Evolutionary conservation across 1,140 invertebrate genomes (phyloP), one percentile per base, ranked within the genome.

Genomic region (Macrobrachium nipponense): DNA sequence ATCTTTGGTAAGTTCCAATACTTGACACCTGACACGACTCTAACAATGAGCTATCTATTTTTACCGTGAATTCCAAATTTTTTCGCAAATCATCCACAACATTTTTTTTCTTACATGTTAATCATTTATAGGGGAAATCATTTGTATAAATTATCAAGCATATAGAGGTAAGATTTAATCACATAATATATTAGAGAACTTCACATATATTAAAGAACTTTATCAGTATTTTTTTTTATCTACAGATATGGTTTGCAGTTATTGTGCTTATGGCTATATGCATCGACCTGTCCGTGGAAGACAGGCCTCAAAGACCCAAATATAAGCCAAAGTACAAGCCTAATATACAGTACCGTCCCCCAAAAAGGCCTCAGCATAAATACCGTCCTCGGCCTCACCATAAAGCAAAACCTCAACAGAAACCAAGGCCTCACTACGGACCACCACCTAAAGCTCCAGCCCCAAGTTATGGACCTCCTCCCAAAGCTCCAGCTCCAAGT

Each of bases 401-500:
- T 27, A 27, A 36, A 27, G 17, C 66, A 27, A 70, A 70, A 27
- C 66, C 66, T 7, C 66, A 70, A 27, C 20, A 70, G 2, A 36
- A 36, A 7, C 66, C 66, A 14, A 14, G 20, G 12, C 66, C 66
- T 4, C 27, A 36, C n/a, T 70, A 70, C 17, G 66, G 66, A 23
- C 66, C 66, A 23, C 66, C 66, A 70, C 66, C 66, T 27, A 70
- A 70, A 51, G 66, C 66, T 27, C 66, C 66, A 27, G 23, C 66
- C 66, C 66, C 66, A 8, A 36, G 66, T 27, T 70, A 70, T 70
- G 66, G 66, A 15, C 66, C 66, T 23, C 66, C 66, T 7, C 66
- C 17, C 12, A n/a, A 70, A 0, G 20, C 12, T 0, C 66, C 66
- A 14, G 5, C n/a, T 5, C 66, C 66, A 4, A 70, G 20, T n/a